Base-by-base conservation (phyloP, 2,113 vertebrate species). In the Oenanthe oenanthe region DNA sequence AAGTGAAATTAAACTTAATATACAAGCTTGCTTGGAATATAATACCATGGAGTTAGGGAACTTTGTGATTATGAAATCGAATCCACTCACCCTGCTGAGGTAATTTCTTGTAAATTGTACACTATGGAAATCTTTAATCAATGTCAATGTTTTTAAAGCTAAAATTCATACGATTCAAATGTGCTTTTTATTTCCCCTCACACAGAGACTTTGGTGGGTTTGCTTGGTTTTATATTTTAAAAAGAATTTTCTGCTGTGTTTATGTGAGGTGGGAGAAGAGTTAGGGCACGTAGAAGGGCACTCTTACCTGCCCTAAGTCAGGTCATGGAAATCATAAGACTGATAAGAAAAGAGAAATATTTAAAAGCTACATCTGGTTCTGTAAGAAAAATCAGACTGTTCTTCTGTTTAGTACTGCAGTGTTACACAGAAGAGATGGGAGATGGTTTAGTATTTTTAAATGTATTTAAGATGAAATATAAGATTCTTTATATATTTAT, bases 81-180 rank as follows among this genome's bases (percentile, higher is more conserved):
- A 97, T 94, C 63, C 45, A 70, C 93, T 94, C 76, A 93, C 92
- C 97, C 96, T 96, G 94, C 94, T 97, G 97, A 93, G 97, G 91
- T 94, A 97, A 97, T 97, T 97, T 98, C 97, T 97, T 97, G 91
- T 97, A 97, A 98, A 97, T 94, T 94, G 92, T 92, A 96, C 94
- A 85, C 92, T 95, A 38, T 91, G 94, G 96, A 96, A 97, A 95
- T 96, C 71, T 63, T 92, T 95, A 94, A 97, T 97, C 93, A 96
- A 45, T 83, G 82, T 92, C 91, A 85, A 7, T 96, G 82, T 96
- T 97, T 96, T 96, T 96, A 94, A 96, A 96, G 89, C 87, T 93
- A 96, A 79, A 89, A 89, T 94, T 96, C 73, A 48, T 95, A 88
- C 5, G 2, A 92, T 96, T 97, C 78, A 93, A 96, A 92, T 85